Conservation (phyloP, 2,888 invertebrate genomes). For the Tipula lateralis region DNA sequence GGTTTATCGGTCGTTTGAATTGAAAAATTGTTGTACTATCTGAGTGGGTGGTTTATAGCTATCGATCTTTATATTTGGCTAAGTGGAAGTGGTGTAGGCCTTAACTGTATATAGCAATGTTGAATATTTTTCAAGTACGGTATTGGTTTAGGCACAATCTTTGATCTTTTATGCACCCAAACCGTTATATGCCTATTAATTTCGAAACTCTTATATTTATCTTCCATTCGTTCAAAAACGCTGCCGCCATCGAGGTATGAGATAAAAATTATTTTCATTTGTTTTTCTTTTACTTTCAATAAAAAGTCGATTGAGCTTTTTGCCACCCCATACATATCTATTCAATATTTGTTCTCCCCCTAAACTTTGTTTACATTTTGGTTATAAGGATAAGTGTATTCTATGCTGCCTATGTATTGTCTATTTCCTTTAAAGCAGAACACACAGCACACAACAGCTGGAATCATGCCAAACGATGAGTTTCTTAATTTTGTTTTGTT, state of each 20-base stretch:
- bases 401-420: not conserved
- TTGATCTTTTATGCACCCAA: not conserved
- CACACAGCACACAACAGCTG: not conserved
- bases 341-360: not conserved
- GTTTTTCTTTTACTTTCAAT: not conserved
- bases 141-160: not conserved
- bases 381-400: not conserved
- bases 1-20: slow-evolving; percentile 19
- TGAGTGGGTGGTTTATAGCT: not conserved
- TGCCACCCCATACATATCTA: not conserved
- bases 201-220: not conserved
- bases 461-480: not conserved
- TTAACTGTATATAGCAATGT: not conserved
- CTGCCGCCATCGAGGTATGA: not conserved
- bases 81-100: not conserved
- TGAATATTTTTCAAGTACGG: not conserved
- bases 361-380: not conserved
- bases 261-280: not conserved
- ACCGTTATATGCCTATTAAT: not conserved
- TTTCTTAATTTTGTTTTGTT: not conserved
- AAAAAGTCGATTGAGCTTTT: not conserved
- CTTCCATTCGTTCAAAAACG: not conserved
- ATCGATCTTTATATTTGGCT: not conserved
- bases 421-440: not conserved
- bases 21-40: not conserved